A percentile compares a stretch with the other conserved stretches of the same genome.
phyloP scores from a whole-genome alignment of 2,888 invertebrate species.

The Apantesis nais region DNA sequence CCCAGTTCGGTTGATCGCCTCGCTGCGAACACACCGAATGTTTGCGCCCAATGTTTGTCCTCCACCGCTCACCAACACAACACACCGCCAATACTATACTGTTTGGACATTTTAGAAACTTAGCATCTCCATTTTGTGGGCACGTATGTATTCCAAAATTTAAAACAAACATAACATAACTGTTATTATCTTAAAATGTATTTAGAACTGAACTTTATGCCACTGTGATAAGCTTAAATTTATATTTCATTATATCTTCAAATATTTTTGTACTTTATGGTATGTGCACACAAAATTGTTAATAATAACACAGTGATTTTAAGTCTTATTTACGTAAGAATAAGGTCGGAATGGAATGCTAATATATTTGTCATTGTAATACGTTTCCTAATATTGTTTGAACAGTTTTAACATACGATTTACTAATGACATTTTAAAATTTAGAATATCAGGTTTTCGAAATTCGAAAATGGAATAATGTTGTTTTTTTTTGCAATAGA shows the following conservation, averaged over 20 bases:
- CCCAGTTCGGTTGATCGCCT: constrained; percentile 67
- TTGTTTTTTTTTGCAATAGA: neutral
- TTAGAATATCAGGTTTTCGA: constrained; percentile 27
- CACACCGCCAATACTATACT: constrained; percentile 51
- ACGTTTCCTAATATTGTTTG: constrained; percentile 50
- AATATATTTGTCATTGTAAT: constrained; percentile 52
- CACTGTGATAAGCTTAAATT: constrained; percentile 6
- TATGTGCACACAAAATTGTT: constrained; percentile 50
- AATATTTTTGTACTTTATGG: constrained; percentile 33
- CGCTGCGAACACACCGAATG: constrained; percentile 50
- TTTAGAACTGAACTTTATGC: constrained; percentile 3
- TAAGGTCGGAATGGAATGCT: constrained; percentile 39
- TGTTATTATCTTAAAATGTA: neutral
- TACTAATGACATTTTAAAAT: constrained; percentile 48
- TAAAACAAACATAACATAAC: constrained; percentile 26
- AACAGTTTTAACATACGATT: constrained; percentile 49
- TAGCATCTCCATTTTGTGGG: constrained; percentile 73
- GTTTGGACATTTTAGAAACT: constrained; percentile 79
- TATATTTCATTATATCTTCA: neutral
- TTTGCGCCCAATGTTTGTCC: constrained; percentile 54
- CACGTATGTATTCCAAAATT: constrained; percentile 49
- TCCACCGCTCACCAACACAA: constrained; percentile 48
- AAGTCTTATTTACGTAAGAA: constrained; percentile 40
- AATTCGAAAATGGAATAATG: constrained; percentile 16
- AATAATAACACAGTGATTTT: constrained; percentile 49